A percentile compares a stretch with the other conserved stretches of the same genome.
Evolutionary conservation across 2,113 vertebrate genomes (phyloP).

Genomic region (Cryptotis parvus): DNA sequence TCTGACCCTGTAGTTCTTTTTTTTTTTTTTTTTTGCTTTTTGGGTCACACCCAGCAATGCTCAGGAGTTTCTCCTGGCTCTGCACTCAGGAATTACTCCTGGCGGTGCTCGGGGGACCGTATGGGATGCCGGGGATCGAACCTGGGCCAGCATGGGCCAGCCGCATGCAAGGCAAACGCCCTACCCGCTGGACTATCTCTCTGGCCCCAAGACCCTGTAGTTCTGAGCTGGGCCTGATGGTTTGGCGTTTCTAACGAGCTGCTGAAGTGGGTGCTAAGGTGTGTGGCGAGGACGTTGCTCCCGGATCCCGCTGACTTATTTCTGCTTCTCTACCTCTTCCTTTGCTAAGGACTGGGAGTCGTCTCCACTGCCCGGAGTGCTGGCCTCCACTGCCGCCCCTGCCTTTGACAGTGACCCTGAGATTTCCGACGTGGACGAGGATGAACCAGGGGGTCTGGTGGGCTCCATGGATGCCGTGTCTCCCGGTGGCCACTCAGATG

Average conservation of each 20-base stretch:
- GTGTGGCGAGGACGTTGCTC: too few species aligned
- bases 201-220: too few species aligned
- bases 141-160: too few species aligned
- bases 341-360: slow-evolving; percentile 93
- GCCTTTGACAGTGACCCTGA: slow-evolving; percentile 94
- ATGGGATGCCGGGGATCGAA: too few species aligned
- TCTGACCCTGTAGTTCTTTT: too few species aligned
- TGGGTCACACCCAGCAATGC: too few species aligned
- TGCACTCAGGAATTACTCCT: too few species aligned
- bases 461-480: slow-evolving; percentile 93
- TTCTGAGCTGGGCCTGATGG: background rate
- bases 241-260: background rate
- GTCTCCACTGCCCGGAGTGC: slow-evolving; percentile 85
- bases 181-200: too few species aligned
- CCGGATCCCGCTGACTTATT: background rate
- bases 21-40: too few species aligned
- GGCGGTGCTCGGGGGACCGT: too few species aligned
- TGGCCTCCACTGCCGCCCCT: slow-evolving; percentile 90
- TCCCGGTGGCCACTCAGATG: slow-evolving; percentile 95
- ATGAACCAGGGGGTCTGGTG: slow-evolving; percentile 88
- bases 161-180: too few species aligned
- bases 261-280: background rate
- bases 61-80: too few species aligned
- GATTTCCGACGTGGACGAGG: slow-evolving; percentile 95
- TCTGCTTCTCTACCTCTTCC: background rate